Evolutionary conservation across 1,140 invertebrate genomes (phyloP), one percentile per base, ranked within the genome.

Genomic region (Cyrtorhinus lividipennis): DNA sequence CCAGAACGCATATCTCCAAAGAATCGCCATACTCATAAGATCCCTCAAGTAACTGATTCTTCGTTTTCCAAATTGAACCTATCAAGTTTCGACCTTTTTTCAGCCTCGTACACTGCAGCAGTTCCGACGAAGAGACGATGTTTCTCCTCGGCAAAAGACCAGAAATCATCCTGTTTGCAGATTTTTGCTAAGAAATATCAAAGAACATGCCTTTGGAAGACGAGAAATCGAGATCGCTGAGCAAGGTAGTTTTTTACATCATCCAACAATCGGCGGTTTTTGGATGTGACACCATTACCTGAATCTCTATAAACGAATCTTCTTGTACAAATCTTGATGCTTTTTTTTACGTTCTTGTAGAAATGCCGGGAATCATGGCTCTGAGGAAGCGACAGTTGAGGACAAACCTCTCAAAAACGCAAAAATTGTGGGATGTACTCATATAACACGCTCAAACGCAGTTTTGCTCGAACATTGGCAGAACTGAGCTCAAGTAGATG

Each of bases 221-320:
- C 73, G 94, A 59, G 95, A 98, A 78, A 98, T 98, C 69, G 94
- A 98, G 76, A 96, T 98, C 67, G 94, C 94, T n/a, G 94, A 98
- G 71, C 94, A 96, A 78, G 85, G 85, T 86, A 59, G 24, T 23
- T 2, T 23, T 23, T 44, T n/a, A 44, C n/a, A n/a, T 10, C 38
- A 44, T 44, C 38, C 8, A 10, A 10, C 38, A n/a, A 10, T 44
- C 38, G 38, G 8, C n/a, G 8, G 38, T 44, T 44, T 44, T n/a
- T n/a, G n/a, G n/a, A n/a, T n/a, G n/a, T n/a, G n/a, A n/a, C n/a
- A n/a, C n/a, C n/a, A n/a, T n/a, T n/a, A n/a, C n/a, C n/a, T n/a
- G n/a, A n/a, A n/a, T n/a, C n/a, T n/a, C n/a, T n/a, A n/a, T n/a
- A n/a, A n/a, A n/a, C n/a, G n/a, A 44, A 8, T 44, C 38, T 8